Base-by-base conservation (phyloP, 2,888 invertebrate species). In the Netelia fuscicornis region DNA sequence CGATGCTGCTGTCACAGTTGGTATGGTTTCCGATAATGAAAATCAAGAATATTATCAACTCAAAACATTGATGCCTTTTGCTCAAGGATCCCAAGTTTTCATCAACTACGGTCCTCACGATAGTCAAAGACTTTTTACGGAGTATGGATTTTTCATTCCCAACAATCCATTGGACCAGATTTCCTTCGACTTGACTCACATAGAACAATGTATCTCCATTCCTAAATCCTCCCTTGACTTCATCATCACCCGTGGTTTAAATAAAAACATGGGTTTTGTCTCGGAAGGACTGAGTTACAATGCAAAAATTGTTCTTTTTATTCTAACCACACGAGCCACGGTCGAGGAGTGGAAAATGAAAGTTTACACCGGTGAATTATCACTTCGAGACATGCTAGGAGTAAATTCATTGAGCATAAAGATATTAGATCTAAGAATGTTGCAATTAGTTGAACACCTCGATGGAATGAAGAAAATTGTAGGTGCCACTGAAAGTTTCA, bases 71-170 rank as follows among this genome's bases (percentile, higher is more conserved):
- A 94, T 93, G 76, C 87, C 92, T 2, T 96, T 96, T 91, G 93
- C 95, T 74, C 95, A 95, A 79, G 96, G 96, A 92, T 94, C 96
- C 54, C 97, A 98, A 94, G 96, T 98, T 77, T 98, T 97, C 92
- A 98, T 98, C 89, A 97, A 97, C 89, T 98, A 98, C 92, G 98
- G 98, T 0, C 95, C 96, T 56, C 97, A 98, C 92, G 96, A 96
- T 89, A 98, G 97, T 94, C 93, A 96, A 0, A 97, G 97, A 92
- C 94, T 98, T n/a, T 95, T 97, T 48, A 94, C 96, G 0, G 98
- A 98, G 90, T 98, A 98, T 94, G 98, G 98, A 0, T 98, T 98
- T 93, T 96, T 96, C 89, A 93, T 97, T 84, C 95, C 96, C 0
- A 91, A 94, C 6, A 98, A 98, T 94, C 94, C 95, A 48, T 94